phyloP scores from a whole-genome alignment of 2,888 invertebrate genomes.

The Chrysolina haemoptera region DNA sequence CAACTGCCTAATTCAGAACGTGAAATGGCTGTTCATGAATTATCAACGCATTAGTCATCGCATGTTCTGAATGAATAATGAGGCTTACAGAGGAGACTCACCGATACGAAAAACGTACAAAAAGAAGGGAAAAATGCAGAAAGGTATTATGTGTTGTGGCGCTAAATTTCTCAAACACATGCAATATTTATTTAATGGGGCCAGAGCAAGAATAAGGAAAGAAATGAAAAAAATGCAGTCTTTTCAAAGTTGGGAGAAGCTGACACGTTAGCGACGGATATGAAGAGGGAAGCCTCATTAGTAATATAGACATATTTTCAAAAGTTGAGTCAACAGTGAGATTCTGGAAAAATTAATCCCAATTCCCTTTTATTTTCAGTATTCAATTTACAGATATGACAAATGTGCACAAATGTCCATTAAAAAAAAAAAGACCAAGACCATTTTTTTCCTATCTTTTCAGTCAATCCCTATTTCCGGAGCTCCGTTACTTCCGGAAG shows the following conservation, averaged over 20 bases:
- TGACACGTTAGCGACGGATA: no score
- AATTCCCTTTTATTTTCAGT: no score
- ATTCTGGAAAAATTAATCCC: no score
- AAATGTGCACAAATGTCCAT: no score
- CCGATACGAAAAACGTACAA: constrained; percentile 17
- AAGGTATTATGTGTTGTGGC: background rate
- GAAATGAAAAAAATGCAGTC: background rate
- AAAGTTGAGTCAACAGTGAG: no score
- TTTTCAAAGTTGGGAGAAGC: background rate
- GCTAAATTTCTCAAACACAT: constrained; percentile 9
- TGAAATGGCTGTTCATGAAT: constrained; percentile 8
- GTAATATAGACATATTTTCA: no score
- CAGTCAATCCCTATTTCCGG: no score
- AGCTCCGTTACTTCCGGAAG: no score
- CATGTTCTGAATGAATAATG: constrained; percentile 18
- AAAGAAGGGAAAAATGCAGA: background rate
- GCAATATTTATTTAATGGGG: background rate
- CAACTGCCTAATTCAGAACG: background rate
- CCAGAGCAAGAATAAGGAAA: constrained; percentile 6
- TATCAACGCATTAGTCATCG: constrained; percentile 20
- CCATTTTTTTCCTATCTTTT: no score
- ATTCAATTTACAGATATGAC: no score
- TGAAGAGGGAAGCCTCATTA: no score
- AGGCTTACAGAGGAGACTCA: constrained; percentile 8
- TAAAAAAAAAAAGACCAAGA: no score